These are phyloP conservation scores for Cydia strobilella DNA, from an alignment of 1,140 invertebrate species.

Conservation along the genomic window DNA sequence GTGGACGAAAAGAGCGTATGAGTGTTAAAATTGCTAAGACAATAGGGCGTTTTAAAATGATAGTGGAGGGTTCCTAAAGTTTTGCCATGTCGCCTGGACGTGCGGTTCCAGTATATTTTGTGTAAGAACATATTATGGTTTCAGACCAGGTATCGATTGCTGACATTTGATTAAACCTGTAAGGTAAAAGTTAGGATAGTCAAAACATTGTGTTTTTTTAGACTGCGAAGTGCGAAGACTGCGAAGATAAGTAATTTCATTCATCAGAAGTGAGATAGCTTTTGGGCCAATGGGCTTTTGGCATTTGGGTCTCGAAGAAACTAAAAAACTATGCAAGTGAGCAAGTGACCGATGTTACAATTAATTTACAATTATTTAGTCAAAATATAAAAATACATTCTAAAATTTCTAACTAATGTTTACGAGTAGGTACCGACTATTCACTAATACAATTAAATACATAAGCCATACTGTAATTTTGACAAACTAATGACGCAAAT, in stretches of 20 bases:
- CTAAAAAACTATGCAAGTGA: too few species aligned
- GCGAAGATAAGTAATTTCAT: too few species aligned
- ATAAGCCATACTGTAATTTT: background rate
- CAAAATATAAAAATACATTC: too few species aligned
- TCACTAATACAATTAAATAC: background rate
- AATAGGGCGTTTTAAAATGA: background rate
- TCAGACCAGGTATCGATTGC: background rate
- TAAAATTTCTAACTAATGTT: too few species aligned
- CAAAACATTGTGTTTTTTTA: too few species aligned
- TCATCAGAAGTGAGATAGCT: too few species aligned
- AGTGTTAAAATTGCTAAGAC: background rate
- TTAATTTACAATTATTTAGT: too few species aligned
- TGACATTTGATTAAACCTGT: background rate
- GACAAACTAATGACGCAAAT: background rate
- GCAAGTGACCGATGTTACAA: too few species aligned
- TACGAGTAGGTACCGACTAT: too few species aligned
- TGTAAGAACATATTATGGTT: background rate
- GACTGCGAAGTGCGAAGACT: too few species aligned
- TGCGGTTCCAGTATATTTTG: background rate
- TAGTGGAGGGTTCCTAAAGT: conserved; percentile 2
- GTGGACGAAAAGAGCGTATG: conserved; percentile 4
- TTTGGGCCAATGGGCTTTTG: too few species aligned
- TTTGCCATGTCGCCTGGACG: conserved; percentile 16
- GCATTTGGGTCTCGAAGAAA: too few species aligned
- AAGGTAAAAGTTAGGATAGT: background rate